These are phyloP conservation scores for Ptilodon capucinus DNA, from an alignment of 2,888 invertebrate species.

Conservation along the genomic window DNA sequence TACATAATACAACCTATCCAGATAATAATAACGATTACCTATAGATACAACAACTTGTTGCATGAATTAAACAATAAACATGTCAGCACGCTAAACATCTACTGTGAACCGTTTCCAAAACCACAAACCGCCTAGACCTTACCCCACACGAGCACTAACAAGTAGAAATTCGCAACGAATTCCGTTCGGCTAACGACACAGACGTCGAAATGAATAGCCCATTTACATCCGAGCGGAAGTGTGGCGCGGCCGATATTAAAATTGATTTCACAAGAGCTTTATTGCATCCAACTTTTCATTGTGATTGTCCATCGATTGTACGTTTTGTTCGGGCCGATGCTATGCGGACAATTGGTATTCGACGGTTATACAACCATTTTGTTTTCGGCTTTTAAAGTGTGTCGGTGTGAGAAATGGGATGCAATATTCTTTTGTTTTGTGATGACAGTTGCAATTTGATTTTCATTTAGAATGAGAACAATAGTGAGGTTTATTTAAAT, in stretches of 20 bases:
- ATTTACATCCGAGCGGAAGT: constrained; percentile 35
- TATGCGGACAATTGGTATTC: constrained; percentile 16
- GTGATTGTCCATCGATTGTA: constrained; percentile 46
- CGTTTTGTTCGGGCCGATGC: constrained; percentile 18
- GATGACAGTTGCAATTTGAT: background rate
- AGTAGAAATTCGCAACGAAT: constrained; percentile 42
- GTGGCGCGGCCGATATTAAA: constrained; percentile 52
- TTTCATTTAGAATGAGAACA: background rate
- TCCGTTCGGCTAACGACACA: constrained; percentile 44
- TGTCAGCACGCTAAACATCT: too few species aligned
- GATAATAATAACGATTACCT: too few species aligned
- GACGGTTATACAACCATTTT: constrained; percentile 23
- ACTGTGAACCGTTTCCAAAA: constrained; percentile 6
- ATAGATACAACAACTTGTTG: too few species aligned
- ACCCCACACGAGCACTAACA: constrained; percentile 35
- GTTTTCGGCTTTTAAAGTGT: constrained; percentile 11
- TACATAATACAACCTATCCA: too few species aligned
- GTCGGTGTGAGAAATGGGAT: background rate
- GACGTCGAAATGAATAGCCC: constrained; percentile 48
- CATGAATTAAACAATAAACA: too few species aligned
- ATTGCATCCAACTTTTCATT: constrained; percentile 50
- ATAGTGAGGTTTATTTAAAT: background rate
- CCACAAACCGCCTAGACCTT: constrained; percentile 13
- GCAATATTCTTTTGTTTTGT: background rate
- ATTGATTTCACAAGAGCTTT: constrained; percentile 58